phyloP scores from a whole-genome alignment of 2,113 vertebrate species.

The Microcebus griseorufus region DNA sequence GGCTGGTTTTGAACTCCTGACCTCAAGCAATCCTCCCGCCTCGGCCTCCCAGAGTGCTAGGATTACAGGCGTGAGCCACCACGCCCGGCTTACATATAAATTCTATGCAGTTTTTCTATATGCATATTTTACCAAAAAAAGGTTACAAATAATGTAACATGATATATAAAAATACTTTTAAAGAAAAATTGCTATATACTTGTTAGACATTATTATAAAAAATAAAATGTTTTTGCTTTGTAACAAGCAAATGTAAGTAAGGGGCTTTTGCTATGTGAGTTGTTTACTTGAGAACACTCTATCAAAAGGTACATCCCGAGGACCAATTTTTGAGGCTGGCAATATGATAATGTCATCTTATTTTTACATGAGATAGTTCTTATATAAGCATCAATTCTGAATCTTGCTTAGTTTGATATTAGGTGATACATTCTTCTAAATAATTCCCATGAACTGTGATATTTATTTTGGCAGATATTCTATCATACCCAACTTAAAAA shows the following conservation, averaged over 20 bases:
- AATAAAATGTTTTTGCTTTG: neutral
- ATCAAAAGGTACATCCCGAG: neutral
- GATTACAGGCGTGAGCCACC: too few relatives aligned
- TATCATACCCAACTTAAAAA: neutral
- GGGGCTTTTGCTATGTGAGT: neutral
- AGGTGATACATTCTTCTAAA: neutral
- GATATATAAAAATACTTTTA: conserved; percentile 26
- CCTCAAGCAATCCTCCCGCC: too few relatives aligned
- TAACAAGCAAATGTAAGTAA: neutral
- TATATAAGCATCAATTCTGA: neutral
- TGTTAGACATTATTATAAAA: neutral
- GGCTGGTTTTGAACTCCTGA: too few relatives aligned
- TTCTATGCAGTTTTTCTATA: neutral
- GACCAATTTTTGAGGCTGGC: neutral
- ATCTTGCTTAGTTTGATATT: neutral
- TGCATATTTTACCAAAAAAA: neutral
- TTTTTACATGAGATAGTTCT: conserved; percentile 33
- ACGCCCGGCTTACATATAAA: too few relatives aligned
- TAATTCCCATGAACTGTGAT: neutral
- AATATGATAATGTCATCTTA: neutral
- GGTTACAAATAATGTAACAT: neutral
- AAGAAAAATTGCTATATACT: neutral
- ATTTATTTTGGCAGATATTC: neutral
- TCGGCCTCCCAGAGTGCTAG: too few relatives aligned
- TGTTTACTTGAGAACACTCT: neutral